phyloP scores from a whole-genome alignment of 2,113 vertebrate genomes.

The Amphiprion percula region DNA sequence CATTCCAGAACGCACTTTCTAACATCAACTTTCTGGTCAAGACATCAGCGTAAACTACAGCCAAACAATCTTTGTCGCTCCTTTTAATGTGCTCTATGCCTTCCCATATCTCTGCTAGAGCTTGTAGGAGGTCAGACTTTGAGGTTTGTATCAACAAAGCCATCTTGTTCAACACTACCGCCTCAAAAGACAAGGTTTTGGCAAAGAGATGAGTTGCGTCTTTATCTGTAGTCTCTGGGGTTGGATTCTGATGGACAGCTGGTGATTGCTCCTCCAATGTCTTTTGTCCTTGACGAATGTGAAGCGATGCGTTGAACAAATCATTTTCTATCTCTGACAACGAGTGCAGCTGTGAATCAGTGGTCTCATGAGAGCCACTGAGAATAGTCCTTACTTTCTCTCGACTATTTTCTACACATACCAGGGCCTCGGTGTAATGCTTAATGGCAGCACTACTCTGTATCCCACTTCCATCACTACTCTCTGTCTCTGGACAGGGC shows the following conservation, averaged over 20 bases:
- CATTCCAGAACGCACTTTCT: constrained; percentile 90
- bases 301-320: constrained; percentile 84
- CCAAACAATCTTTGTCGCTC: constrained; percentile 77
- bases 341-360: constrained; percentile 75
- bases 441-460: constrained; percentile 77
- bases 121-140: constrained; percentile 84
- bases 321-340: constrained; percentile 86
- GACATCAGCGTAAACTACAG: constrained; percentile 84
- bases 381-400: constrained; percentile 87
- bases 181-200: constrained; percentile 90
- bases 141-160: constrained; percentile 89
- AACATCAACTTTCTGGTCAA: constrained; percentile 91
- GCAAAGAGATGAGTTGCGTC: constrained; percentile 86
- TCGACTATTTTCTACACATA: constrained; percentile 88
- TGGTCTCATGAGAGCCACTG: constrained; percentile 70
- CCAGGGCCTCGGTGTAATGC: constrained; percentile 87
- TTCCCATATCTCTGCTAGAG: constrained; percentile 86
- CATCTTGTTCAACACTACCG: constrained; percentile 90
- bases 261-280: constrained; percentile 51
- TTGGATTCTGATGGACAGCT: constrained; percentile 33
- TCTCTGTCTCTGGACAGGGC: constrained; percentile 83
- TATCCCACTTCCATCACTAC: constrained; percentile 56
- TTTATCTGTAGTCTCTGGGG: constrained; percentile 66
- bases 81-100: constrained; percentile 78
- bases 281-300: constrained; percentile 78